phyloP scores from a whole-genome alignment of 2,113 vertebrate species.

The Xiphorhynchus elegans region DNA sequence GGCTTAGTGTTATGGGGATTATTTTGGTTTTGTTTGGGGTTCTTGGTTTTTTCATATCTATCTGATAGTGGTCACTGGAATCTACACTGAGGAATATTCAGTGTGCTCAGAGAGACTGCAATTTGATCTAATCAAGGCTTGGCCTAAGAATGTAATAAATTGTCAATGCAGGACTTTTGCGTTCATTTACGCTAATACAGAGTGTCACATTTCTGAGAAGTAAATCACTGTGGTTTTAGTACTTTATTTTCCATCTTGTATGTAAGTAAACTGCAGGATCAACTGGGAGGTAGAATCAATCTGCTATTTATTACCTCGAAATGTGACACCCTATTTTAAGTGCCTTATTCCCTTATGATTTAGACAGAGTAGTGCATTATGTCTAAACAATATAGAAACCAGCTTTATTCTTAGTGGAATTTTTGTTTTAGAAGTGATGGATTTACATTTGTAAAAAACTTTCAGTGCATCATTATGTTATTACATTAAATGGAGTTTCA shows the following conservation, averaged over 20 bases:
- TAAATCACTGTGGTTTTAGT: conserved; percentile 85
- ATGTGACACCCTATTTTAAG: conserved; percentile 96
- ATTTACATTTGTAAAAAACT: conserved; percentile 75
- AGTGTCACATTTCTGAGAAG: conserved; percentile 89
- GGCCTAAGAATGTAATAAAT: conserved; percentile 81
- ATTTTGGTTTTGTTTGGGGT: not conserved
- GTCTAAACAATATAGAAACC: conserved; percentile 78
- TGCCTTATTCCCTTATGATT: conserved; percentile 89
- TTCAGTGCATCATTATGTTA: conserved; percentile 58
- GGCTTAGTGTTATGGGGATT: not conserved
- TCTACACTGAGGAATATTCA: not conserved
- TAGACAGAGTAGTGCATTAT: conserved; percentile 81
- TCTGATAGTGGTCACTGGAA: not conserved
- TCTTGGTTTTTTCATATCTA: not conserved
- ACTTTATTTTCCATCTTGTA: conserved; percentile 90
- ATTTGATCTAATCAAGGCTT: conserved; percentile 67
- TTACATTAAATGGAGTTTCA: conserved; percentile 48
- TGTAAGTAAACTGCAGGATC: conserved; percentile 90
- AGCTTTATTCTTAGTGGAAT: conserved; percentile 68
- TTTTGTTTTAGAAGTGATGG: conserved; percentile 65
- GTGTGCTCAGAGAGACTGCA: conserved; percentile 26
- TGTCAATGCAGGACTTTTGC: conserved; percentile 77
- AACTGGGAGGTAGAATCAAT: conserved; percentile 96
- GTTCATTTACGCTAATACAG: conserved; percentile 85
- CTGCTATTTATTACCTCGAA: conserved; percentile 99